These are phyloP conservation scores for Drosophila nigrodunni DNA, from an alignment of 1,140 invertebrate genomes.

Conservation along the genomic window DNA sequence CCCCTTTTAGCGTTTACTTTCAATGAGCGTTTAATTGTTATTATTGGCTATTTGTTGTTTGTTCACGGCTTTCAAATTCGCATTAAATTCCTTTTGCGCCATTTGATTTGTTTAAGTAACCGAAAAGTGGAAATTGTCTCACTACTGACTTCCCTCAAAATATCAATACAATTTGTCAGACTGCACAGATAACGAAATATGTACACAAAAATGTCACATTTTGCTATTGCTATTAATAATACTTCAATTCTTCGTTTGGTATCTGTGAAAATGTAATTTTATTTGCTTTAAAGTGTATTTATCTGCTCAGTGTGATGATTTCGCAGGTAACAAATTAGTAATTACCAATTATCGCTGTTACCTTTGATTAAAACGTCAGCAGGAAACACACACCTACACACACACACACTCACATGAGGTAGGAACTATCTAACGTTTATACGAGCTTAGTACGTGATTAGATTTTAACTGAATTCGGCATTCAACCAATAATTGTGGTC, in stretches of 20 bases:
- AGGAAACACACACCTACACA: conserved; percentile 17
- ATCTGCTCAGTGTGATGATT: conserved; percentile 9
- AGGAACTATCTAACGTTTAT: conserved; percentile 29
- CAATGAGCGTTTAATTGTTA: conserved; percentile 67
- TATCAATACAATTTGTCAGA: conserved; percentile 27
- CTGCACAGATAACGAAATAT: conserved; percentile 58
- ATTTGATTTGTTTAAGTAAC: conserved; percentile 59
- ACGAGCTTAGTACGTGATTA: conserved; percentile 25
- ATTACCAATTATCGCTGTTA: conserved; percentile 70
- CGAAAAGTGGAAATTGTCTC: conserved; percentile 53
- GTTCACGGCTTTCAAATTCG: conserved; percentile 17
- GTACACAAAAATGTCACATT: conserved; percentile 3
- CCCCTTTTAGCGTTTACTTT: conserved; percentile 31
- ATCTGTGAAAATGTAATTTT: conserved; percentile 55
- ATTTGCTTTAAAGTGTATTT: conserved; percentile 59
- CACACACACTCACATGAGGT: conserved; percentile 19
- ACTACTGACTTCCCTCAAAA: background rate
- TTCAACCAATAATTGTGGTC: background rate
- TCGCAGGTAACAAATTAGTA: conserved; percentile 58
- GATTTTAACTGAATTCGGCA: conserved; percentile 13
- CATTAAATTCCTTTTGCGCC: conserved; percentile 2
- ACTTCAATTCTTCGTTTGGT: conserved; percentile 4
- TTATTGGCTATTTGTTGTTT: conserved; percentile 73
- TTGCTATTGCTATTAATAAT: conserved; percentile 56
- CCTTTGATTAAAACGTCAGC: conserved; percentile 53